Evolutionary conservation across 2,888 invertebrate species (phyloP).

Genomic region (Lycophotia porphyrea): DNA sequence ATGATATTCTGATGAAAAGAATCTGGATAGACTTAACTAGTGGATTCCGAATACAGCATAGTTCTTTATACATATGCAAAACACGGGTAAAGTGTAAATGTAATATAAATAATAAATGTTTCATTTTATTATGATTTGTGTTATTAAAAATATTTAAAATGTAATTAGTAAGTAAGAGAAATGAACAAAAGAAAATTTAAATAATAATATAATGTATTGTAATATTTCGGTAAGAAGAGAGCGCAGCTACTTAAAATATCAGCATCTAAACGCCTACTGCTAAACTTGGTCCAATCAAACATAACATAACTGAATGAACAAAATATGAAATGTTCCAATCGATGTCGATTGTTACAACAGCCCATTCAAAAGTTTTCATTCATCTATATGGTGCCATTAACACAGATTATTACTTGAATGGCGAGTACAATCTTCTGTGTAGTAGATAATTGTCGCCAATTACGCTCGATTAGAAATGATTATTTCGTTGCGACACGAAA

Average conservation of each 20-base stretch:
- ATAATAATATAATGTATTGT: no score
- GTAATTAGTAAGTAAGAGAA: no score
- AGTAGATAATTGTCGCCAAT: constrained; percentile 4
- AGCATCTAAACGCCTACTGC: neutral
- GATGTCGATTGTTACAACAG: neutral
- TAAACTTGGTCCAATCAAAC: neutral
- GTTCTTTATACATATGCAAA: neutral
- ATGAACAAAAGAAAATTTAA: no score
- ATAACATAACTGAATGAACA: neutral
- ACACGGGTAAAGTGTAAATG: neutral
- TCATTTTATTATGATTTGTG: no score
- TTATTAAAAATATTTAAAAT: no score
- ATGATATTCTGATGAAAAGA: neutral
- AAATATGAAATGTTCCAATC: neutral
- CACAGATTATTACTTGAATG: neutral
- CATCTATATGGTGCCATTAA: neutral
- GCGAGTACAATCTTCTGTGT: neutral
- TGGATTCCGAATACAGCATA: neutral
- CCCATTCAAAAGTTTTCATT: constrained; percentile 8
- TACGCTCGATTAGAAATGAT: constrained; percentile 1
- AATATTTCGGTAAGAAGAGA: neutral
- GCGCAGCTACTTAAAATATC: neutral
- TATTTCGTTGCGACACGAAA: neutral
- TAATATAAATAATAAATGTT: no score
- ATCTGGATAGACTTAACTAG: neutral